Conservation (phyloP, 2,113 vertebrate species). For the Pantherophis guttatus region DNA sequence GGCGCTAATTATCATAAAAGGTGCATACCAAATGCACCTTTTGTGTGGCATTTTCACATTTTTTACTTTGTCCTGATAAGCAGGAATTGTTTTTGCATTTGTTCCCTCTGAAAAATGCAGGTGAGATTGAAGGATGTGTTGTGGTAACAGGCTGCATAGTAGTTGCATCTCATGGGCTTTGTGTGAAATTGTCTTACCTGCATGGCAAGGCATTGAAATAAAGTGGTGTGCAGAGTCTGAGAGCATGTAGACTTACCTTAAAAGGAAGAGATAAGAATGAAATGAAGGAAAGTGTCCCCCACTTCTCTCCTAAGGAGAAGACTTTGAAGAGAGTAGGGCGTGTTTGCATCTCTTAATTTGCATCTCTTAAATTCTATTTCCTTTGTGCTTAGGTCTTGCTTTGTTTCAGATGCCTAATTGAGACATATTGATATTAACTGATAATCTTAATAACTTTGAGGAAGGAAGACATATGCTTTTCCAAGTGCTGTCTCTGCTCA, state of each 20-base stretch:
- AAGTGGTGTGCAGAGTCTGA: background rate
- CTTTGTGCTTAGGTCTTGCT: background rate
- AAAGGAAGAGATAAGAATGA: background rate
- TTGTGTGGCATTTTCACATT: background rate
- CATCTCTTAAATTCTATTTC: background rate
- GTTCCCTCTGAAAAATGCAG: background rate
- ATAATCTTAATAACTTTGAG: background rate
- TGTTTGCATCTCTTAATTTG: background rate
- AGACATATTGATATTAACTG: background rate
- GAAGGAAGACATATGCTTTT: background rate
- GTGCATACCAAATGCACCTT: background rate
- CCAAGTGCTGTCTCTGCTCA: background rate
- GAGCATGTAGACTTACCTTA: background rate
- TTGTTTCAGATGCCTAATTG: background rate
- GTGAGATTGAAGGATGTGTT: background rate
- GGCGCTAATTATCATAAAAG: background rate
- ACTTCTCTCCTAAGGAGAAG: background rate
- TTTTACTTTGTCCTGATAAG: background rate
- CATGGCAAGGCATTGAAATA: constrained; percentile 14
- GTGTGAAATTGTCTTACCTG: background rate
- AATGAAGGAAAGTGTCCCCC: background rate
- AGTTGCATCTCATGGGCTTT: background rate
- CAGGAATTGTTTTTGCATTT: background rate
- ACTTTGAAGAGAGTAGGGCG: background rate
- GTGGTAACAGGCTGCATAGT: background rate